Base-by-base conservation (phyloP, 2,888 invertebrate genomes). In the Panzeria rudis region DNA sequence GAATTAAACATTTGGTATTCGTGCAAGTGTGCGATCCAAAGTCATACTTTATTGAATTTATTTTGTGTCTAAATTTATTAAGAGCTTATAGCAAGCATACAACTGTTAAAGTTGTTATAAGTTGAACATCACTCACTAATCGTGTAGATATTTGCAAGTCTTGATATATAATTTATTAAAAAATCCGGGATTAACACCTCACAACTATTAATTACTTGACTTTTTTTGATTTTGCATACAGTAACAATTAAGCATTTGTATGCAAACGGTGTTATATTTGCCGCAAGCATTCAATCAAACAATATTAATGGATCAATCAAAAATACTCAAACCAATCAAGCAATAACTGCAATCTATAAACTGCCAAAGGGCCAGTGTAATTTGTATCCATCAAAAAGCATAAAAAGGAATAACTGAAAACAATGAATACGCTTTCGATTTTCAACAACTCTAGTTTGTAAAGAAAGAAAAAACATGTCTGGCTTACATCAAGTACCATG, bases 301-400 rank as follows among this genome's bases (percentile, higher is more conserved):
- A 17, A 73, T 64, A 85, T 84, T 84, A 81, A 84, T 84, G 81
- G 73, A 61, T 62, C 56, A 50, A 64, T 25, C 44, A 79, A 62
- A 82, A 71, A 47, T 20, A 15, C 32, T 17, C 52, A 38, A 62
- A 35, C 61, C 9, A 66, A 73, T 29, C 41, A 76, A 54, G 9
- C 52, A 29, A 38, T 50, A 44, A 41, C 54, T 59, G 44, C 15
- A 66, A 44, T 38, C 47, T 25, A 9, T 15, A 13, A 50, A 66
- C 44, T 35, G 66, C 23, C n/a, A 17, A 59, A 29, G 5, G 8
- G n/a, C n/a, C 20, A 47, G 32, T 32, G 20, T 17, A 64, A 44
- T 47, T 56, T 56, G 23, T 41, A 66, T 52, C 25, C 25, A 52
- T 71, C 29, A n/a, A 66, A 64, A n/a, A 47, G 25, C 25, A 44